Conservation (phyloP, 2,797 vertebrate species). For the Macrochelys suwanniensis region DNA sequence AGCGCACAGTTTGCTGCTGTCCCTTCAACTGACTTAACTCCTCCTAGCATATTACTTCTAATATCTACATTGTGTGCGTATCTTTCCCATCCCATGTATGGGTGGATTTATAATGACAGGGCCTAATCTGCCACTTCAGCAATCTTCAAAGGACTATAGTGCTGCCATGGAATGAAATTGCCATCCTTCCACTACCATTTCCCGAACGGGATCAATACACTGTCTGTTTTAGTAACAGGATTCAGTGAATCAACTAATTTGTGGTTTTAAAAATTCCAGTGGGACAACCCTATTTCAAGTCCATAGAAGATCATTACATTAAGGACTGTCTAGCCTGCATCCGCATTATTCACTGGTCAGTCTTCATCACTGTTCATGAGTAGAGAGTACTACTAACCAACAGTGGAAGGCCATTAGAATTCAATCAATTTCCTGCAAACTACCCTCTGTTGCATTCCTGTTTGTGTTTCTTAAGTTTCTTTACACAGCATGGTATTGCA, state of each 20-base stretch:
- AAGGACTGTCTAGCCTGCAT: background rate
- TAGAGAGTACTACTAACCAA: fast-evolving
- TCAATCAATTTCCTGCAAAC: constrained; percentile 35
- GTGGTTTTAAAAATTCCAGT: background rate
- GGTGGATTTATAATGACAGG: constrained; percentile 8
- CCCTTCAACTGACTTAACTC: background rate
- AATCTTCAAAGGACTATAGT: background rate
- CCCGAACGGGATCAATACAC: constrained; percentile 4
- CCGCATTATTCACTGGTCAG: background rate
- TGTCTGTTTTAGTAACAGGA: background rate
- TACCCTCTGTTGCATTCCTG: background rate
- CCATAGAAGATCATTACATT: background rate
- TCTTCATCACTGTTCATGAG: background rate
- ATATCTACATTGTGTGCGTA: background rate
- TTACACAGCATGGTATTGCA: background rate
- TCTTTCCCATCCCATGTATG: background rate
- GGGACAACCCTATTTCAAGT: background rate
- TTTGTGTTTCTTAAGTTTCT: background rate
- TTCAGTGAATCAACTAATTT: constrained; percentile 30
- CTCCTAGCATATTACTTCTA: background rate
- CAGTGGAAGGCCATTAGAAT: background rate
- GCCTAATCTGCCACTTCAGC: background rate
- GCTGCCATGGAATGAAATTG: background rate
- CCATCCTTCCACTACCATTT: background rate
- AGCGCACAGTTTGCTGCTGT: background rate